Evolutionary conservation across 2,888 invertebrate genomes (phyloP), one percentile per base, ranked within the genome.

Genomic region (Diplazon laetatorius): DNA sequence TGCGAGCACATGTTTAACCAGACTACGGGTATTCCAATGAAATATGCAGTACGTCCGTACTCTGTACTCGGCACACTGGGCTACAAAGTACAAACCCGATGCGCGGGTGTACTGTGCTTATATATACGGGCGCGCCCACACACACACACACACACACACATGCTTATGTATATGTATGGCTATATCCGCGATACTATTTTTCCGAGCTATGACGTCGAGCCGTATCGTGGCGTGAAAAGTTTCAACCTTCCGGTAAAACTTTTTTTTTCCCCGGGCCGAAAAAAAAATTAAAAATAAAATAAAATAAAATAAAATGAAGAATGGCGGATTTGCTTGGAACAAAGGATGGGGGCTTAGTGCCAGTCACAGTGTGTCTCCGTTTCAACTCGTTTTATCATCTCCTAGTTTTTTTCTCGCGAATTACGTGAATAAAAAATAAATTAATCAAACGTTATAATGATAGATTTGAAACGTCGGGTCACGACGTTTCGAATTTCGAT

Each of bases 171-270:
- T 16, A 10, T 30, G 35, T 25, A 22, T 50, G 9, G n/a, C 4
- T 48, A 16, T 20, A 30, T 30, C 30, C 30, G 30, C 14, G 16
- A 30, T 35, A n/a, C 30, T 8, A 25, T 25, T 52, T 52, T 30
- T 6, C 52, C 22, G 1, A 20, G 50, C 2, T 22, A 25, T 25
- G 22, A 50, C 1, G 25, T 10, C 22, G 50, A 0, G 48, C 18
- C 10, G 48, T 10, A 8, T 9, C 55, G 30, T 8, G n/a, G n/a
- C n/a, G 22, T 14, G 30, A 30, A 55, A 55, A 55, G 14, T 35
- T 55, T 55, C 30, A 55, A 55, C 52, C 30, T 55, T 55, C 30
- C 30, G 30, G 9, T 30, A 55, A 55, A 16, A 30, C 6, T 30
- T 30, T 30, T 5, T 30, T 30, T 30, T 35, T 16, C 20, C 30